phyloP scores from a whole-genome alignment of 2,888 invertebrate genomes.

The Harmothoe impar region DNA sequence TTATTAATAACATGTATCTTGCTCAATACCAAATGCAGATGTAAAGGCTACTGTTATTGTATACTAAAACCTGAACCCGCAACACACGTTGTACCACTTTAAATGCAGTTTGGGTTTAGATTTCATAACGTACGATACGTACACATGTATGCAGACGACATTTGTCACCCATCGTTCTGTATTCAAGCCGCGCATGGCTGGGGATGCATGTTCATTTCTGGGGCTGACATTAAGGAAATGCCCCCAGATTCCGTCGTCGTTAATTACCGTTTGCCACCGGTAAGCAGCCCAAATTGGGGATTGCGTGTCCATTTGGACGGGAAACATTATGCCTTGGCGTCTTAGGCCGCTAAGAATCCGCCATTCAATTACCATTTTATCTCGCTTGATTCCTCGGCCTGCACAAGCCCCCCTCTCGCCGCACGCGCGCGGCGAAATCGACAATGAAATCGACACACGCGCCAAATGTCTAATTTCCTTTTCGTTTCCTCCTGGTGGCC shows the following conservation, averaged over 20 bases:
- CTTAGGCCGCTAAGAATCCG: constrained; percentile 9
- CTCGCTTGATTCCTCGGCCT: constrained; percentile 53
- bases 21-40: too few species aligned
- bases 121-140: too few species aligned
- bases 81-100: too few species aligned
- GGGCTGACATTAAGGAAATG: constrained; percentile 43
- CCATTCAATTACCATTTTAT: constrained; percentile 47
- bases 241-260: constrained; percentile 33
- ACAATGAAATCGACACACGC: constrained; percentile 61
- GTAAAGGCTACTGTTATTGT: too few species aligned
- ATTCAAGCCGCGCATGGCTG: not conserved
- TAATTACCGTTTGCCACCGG: constrained; percentile 29
- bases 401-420: not conserved
- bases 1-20: too few species aligned
- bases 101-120: too few species aligned
- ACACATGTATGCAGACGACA: too few species aligned
- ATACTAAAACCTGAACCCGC: too few species aligned
- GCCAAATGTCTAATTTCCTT: constrained; percentile 59
- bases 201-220: constrained; percentile 39
- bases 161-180: not conserved
- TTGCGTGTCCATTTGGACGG: constrained; percentile 56
- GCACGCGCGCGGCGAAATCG: constrained; percentile 37
- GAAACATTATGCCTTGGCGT: constrained; percentile 34
- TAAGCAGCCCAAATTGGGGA: constrained; percentile 47
- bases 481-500: constrained; percentile 55